Evolutionary conservation across 1,140 invertebrate genomes (phyloP), one percentile per base, ranked within the genome.

Genomic region (Pogonus chalceus): DNA sequence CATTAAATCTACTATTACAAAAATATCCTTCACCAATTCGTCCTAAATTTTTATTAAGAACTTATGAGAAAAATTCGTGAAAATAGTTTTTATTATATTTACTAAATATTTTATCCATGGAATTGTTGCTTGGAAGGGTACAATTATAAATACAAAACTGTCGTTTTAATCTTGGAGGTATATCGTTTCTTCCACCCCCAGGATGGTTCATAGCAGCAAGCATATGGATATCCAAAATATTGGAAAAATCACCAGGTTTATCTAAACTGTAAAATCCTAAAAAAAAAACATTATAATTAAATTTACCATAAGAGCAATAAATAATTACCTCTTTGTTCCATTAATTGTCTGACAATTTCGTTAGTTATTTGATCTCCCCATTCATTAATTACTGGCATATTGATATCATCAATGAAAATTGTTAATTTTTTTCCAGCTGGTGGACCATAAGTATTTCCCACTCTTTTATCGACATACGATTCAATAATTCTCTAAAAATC

Each of bases 311-410:
- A n/a, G n/a, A n/a, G n/a, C n/a, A n/a, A n/a, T n/a, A n/a, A n/a
- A n/a, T n/a, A n/a, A n/a, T n/a, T 89, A 20, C 90, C 89, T 49
- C 78, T 75, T 57, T 79, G 81, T 69, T 93, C 91, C 79, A 93
- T 90, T 63, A 91, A 74, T 75, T 93, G 90, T 20, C 91, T 74
- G 0, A 92, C 87, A 58, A 93, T 87, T 75, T 94, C 91, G 70
- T 93, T 93, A 2, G 88, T 91, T 20, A 87, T 78, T 75, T 93
- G 90, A 74, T 93, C 90, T n/a, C 89, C 88, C 90, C 90, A 94
- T 62, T 88, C 87, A 63, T 94, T 93, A 50, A 92, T 85, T 1
- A 85, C 73, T 0, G 90, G 90, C 90, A 92, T 92, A 67, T 92
- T 93, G 58, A 94, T 88, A 60, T 94, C 91, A 64, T 94, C 90